A percentile compares a stretch with the other conserved stretches of the same genome.
These are phyloP conservation scores for Tachysurus vachellii DNA, from an alignment of 2,113 vertebrate genomes.

Conservation along the genomic window DNA sequence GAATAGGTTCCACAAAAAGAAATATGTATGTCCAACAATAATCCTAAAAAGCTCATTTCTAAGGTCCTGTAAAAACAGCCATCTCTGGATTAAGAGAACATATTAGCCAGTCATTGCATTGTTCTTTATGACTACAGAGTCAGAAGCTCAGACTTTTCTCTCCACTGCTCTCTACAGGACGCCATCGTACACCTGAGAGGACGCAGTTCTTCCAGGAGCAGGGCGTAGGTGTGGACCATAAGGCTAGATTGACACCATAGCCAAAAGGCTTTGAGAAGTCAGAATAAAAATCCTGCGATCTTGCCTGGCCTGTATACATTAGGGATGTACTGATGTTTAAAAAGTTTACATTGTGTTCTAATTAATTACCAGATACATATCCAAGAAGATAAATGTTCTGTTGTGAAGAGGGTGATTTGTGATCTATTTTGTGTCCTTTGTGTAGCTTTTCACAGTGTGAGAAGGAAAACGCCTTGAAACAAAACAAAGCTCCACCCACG, in stretches of 20 bases:
- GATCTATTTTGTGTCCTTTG: background rate
- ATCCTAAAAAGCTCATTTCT: background rate
- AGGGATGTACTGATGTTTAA: background rate
- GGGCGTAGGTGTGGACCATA: background rate
- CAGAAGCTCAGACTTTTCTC: constrained; percentile 58
- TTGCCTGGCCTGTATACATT: constrained; percentile 17
- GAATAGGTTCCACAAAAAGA: background rate
- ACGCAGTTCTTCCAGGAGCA: constrained; percentile 43
- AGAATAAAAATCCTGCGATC: constrained; percentile 54
- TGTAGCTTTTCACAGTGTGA: background rate
- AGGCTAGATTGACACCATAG: constrained; percentile 52
- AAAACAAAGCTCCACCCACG: background rate
- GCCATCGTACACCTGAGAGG: constrained; percentile 58
- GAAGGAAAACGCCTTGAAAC: background rate
- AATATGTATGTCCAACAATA: background rate
- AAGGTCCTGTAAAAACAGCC: no score
- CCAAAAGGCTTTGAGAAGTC: constrained; percentile 60
- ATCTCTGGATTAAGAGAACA: constrained; percentile 19
- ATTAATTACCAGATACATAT: background rate
- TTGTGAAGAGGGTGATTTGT: background rate
- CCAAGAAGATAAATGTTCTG: background rate
- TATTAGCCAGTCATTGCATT: background rate
- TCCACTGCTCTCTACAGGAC: constrained; percentile 57
- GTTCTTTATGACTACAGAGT: constrained; percentile 39
- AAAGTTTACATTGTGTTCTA: background rate